Evolutionary conservation across 2,888 invertebrate species (phyloP).

Genomic region (Mechanitis messenoides): DNA sequence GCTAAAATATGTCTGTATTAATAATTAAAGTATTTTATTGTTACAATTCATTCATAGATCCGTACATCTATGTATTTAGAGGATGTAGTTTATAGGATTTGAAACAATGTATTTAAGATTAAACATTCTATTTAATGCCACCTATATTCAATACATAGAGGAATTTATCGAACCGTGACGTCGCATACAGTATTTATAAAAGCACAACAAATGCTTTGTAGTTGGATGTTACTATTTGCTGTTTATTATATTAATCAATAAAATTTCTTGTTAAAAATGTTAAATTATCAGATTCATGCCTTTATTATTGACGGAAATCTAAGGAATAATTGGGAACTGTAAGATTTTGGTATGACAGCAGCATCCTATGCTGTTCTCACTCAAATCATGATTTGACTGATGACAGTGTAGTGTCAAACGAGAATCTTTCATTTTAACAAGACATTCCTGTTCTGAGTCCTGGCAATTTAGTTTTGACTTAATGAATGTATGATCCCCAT

Average conservation of each 20-base stretch:
- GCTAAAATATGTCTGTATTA: constrained; percentile 32
- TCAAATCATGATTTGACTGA: constrained; percentile 70
- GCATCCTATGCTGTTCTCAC: constrained; percentile 67
- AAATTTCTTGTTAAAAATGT: constrained; percentile 13
- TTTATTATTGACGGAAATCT: neutral
- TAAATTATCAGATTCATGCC: constrained; percentile 7
- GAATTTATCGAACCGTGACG: constrained; percentile 20
- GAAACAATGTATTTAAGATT: constrained; percentile 53
- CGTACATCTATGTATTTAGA: constrained; percentile 51
- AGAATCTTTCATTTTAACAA: constrained; percentile 42
- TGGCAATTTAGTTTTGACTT: constrained; percentile 60
- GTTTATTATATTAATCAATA: constrained; percentile 40
- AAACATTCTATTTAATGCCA: constrained; percentile 38
- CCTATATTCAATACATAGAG: constrained; percentile 32
- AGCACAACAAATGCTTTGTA: constrained; percentile 41
- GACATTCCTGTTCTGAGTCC: constrained; percentile 50
- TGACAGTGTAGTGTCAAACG: constrained; percentile 57
- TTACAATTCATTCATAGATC: constrained; percentile 68
- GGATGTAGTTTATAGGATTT: constrained; percentile 61
- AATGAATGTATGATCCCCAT: constrained; percentile 58
- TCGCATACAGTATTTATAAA: constrained; percentile 34
- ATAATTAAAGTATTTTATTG: constrained; percentile 58
- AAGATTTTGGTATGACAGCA: constrained; percentile 53
- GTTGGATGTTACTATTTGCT: constrained; percentile 36
- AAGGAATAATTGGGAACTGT: constrained; percentile 46